Conservation (phyloP, 1,140 invertebrate species). For the Papilio machaon region DNA sequence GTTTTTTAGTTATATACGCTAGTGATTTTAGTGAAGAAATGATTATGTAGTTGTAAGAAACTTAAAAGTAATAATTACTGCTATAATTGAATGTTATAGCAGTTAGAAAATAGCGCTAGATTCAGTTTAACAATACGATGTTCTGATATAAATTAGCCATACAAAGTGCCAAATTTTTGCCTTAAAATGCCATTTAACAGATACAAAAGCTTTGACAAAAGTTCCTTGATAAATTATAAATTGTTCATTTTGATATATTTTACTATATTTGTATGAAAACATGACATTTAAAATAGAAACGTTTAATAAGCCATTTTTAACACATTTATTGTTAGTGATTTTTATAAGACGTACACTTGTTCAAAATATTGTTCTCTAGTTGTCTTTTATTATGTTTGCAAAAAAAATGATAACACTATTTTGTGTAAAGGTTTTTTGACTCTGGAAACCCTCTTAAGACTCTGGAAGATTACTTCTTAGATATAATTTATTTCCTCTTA, state of each 20-base stretch:
- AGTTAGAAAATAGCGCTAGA: neutral
- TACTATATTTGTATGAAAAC: constrained; percentile 7
- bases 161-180: neutral
- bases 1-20: too few species aligned
- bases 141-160: neutral
- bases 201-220: constrained; percentile 7
- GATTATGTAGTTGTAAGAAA: neutral
- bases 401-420: too few species aligned
- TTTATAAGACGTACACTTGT: neutral
- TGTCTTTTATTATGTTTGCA: too few species aligned
- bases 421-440: too few species aligned
- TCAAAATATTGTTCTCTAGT: too few species aligned
- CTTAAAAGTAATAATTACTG: neutral
- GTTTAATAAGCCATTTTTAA: neutral
- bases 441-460: too few species aligned
- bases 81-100: neutral
- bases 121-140: neutral
- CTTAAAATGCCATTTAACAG: constrained; percentile 17
- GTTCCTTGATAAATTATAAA: constrained; percentile 17
- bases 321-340: neutral
- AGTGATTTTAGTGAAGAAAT: too few species aligned
- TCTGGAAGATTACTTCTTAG: too few species aligned
- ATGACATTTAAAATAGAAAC: neutral
- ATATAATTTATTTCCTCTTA: too few species aligned
- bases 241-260: constrained; percentile 12